Base-by-base conservation (phyloP, 2,888 invertebrate species). In the Abrostola tripartita region DNA sequence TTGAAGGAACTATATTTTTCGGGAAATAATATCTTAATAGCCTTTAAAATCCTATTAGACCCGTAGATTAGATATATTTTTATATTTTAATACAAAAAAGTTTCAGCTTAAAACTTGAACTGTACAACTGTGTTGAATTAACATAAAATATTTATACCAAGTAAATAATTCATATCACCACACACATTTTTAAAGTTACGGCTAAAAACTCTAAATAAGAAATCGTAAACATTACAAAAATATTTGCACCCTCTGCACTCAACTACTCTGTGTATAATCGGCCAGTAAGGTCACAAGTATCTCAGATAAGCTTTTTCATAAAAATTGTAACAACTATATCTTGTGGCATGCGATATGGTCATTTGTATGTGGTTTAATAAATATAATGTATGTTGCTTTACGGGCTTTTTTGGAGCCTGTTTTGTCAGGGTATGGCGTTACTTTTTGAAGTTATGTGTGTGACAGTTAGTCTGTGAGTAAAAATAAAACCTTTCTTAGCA, bases 241-340 rank as follows among this genome's bases (percentile, higher is more conserved):
- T 40, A 42, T 2, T 10, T 42, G 56, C 6, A 50, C 0, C 58
- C 64, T 82, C 78, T 71, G 60, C 14, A 2, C 6, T 41, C 11
- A 24, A 50, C 47, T 73, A 72, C 78, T 81, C 82, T 81, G 71
- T 79, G 51, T 60, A 52, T 42, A 24, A 65, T 61, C 62, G 65
- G 68, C 50, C 58, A 65, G 63, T 79, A 79, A 83, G 83, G 83
- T 76, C 81, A 75, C 62, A 54, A 42, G 60, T 61, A 68, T 68
- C 58, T 70, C 64, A 77, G 74, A 76, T 75, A 65, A 64, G 61
- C 35, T 41, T 44, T 68, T 78, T 76, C 58, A 68, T 76, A 71
- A 70, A 70, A 78, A 79, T 64, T 72, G 65, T 71, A 80, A 79
- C 76, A 73, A 71, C 64, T 71, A 61, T 61, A 54, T 66, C 63